These are phyloP conservation scores for Lepus timidus DNA, from an alignment of 2,113 vertebrate genomes.

Conservation along the genomic window DNA sequence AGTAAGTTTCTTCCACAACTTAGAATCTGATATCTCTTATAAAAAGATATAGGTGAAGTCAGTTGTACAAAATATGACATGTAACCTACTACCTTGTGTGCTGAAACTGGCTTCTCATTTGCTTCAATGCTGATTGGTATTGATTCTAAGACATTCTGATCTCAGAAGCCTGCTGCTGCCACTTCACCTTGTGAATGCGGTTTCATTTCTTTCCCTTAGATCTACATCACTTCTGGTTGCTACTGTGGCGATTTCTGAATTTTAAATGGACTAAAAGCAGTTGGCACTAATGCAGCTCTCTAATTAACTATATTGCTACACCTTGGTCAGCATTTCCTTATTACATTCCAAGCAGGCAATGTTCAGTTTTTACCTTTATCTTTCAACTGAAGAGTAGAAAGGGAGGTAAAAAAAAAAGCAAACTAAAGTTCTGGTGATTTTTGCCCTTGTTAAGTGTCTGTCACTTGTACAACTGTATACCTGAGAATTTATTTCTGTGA, in stretches of 20 bases:
- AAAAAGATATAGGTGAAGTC: not conserved
- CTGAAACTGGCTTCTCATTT: slow-evolving; percentile 35
- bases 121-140: slow-evolving; percentile 49
- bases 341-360: not conserved
- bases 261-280: not conserved
- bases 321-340: not conserved
- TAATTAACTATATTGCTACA: not conserved
- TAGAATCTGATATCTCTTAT: not conserved
- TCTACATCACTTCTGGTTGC: not conserved
- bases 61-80: slow-evolving; percentile 51
- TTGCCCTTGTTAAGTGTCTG: slow-evolving; percentile 13
- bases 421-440: slow-evolving; percentile 35
- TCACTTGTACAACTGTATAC: not conserved
- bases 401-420: accelerated
- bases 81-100: slow-evolving; percentile 12
- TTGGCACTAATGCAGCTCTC: not conserved
- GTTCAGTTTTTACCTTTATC: not conserved
- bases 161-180: slow-evolving; percentile 4
- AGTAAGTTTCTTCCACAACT: not conserved
- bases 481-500: not conserved
- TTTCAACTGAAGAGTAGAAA: not conserved
- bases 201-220: slow-evolving; percentile 10
- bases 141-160: not conserved
- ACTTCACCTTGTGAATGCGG: not conserved
- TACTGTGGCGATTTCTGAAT: not conserved